Evolutionary conservation across 2,888 invertebrate species (phyloP).

Genomic region (Chirona hameri): DNA sequence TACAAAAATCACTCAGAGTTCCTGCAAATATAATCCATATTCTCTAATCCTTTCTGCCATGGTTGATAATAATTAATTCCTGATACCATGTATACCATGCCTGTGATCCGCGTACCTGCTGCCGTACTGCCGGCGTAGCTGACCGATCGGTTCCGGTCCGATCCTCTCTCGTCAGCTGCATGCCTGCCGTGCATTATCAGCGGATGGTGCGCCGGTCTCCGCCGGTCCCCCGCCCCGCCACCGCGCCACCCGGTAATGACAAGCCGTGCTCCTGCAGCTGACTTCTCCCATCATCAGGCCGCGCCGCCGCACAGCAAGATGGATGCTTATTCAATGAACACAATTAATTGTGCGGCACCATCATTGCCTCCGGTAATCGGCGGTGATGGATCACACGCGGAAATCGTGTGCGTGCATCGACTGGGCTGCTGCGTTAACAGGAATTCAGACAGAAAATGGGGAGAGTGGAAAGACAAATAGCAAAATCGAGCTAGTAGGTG

Average conservation of each 20-base stretch:
- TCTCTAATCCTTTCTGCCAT: too few relatives aligned
- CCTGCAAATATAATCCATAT: too few relatives aligned
- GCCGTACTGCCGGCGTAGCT: background rate
- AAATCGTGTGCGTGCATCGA: background rate
- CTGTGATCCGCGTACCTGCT: too few relatives aligned
- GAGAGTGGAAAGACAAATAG: too few relatives aligned
- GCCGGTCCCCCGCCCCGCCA: background rate
- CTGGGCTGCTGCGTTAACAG: too few relatives aligned
- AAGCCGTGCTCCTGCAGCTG: background rate
- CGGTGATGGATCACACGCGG: background rate
- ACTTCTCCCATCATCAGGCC: background rate
- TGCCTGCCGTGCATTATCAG: background rate
- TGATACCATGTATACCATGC: too few relatives aligned
- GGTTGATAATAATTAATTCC: too few relatives aligned
- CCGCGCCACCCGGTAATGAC: background rate
- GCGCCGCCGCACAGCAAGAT: background rate
- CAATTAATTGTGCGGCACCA: background rate
- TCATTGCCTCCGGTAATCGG: background rate
- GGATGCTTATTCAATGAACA: conserved; percentile 12
- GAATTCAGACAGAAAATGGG: too few relatives aligned
- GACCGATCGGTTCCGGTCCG: background rate
- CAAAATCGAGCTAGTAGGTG: too few relatives aligned
- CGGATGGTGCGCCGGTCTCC: background rate
- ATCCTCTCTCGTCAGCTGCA: background rate
- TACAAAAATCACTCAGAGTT: too few relatives aligned